Conservation (phyloP, 2,797 vertebrate genomes). For the Cyprinodon diabolis region DNA sequence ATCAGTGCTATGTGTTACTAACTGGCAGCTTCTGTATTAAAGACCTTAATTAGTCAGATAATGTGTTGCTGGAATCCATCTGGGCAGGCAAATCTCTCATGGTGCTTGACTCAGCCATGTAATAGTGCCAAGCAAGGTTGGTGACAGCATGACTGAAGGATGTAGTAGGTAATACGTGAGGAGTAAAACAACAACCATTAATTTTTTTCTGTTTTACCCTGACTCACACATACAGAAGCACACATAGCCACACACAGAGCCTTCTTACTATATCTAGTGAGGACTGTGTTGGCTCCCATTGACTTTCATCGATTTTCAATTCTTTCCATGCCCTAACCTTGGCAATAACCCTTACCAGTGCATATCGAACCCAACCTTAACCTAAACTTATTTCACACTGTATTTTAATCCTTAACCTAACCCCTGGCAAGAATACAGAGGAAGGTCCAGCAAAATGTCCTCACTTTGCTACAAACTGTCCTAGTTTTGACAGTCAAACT, state of each 20-base stretch:
- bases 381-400: too few relatives aligned
- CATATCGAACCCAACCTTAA: too few relatives aligned
- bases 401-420: too few relatives aligned
- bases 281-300: too few relatives aligned
- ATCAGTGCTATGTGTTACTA: background rate
- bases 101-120: conserved; percentile 34
- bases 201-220: conserved; percentile 8
- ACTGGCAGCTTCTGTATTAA: background rate
- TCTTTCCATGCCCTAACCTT: too few relatives aligned
- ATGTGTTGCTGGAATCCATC: conserved; percentile 22
- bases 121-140: conserved; percentile 46
- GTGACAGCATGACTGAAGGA: conserved; percentile 53
- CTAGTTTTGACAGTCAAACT: too few relatives aligned
- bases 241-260: conserved; percentile 1
- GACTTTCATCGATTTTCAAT: too few relatives aligned
- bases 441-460: too few relatives aligned
- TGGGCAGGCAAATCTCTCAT: conserved; percentile 21
- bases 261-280: too few relatives aligned
- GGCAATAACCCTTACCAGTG: too few relatives aligned
- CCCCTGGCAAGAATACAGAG: too few relatives aligned
- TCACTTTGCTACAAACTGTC: too few relatives aligned
- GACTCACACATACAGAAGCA: conserved; percentile 13
- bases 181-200: conserved; percentile 57
- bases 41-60: conserved; percentile 5
- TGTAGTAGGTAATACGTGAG: conserved; percentile 43